Evolutionary conservation across 2,888 invertebrate genomes (phyloP).

Genomic region (Dicyrtoma fusca): DNA sequence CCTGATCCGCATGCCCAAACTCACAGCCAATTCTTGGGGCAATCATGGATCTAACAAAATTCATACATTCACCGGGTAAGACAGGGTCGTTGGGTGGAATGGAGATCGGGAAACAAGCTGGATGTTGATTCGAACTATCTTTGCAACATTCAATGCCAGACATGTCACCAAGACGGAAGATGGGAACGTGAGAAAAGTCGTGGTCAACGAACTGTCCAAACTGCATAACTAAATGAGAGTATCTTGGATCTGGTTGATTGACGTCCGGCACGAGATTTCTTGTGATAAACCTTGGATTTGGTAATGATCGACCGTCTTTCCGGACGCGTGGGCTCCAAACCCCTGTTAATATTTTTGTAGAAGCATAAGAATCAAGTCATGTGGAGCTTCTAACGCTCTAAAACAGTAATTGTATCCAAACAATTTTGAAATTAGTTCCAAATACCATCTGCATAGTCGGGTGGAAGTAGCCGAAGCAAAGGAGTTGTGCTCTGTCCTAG

Average conservation of each 20-base stretch:
- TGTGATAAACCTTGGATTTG: conserved; percentile 58
- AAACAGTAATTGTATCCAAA: neutral
- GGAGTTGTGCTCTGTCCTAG: conserved; percentile 82
- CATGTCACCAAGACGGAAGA: conserved; percentile 52
- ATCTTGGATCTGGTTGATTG: conserved; percentile 53
- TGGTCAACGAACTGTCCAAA: conserved; percentile 57
- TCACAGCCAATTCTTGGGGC: conserved; percentile 69
- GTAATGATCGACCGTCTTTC: conserved; percentile 62
- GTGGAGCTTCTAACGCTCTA: too few relatives aligned
- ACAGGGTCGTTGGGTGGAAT: conserved; percentile 67
- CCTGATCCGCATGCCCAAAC: conserved; percentile 73
- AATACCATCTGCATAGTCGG: conserved; percentile 77
- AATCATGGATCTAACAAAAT: conserved; percentile 72
- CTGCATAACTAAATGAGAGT: conserved; percentile 55
- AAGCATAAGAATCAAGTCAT: too few relatives aligned
- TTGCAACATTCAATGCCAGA: conserved; percentile 50
- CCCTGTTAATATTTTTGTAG: conserved; percentile 65
- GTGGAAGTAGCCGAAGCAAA: conserved; percentile 72
- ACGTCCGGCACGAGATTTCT: conserved; percentile 57
- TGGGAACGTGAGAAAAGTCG: conserved; percentile 56
- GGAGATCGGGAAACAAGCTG: conserved; percentile 71
- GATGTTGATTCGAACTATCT: conserved; percentile 60
- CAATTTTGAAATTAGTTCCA: conserved; percentile 33
- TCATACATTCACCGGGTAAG: conserved; percentile 70
- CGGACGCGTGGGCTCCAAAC: conserved; percentile 66